Conservation (phyloP, 2,113 vertebrate species). For the Corythornis madagascariensis region DNA sequence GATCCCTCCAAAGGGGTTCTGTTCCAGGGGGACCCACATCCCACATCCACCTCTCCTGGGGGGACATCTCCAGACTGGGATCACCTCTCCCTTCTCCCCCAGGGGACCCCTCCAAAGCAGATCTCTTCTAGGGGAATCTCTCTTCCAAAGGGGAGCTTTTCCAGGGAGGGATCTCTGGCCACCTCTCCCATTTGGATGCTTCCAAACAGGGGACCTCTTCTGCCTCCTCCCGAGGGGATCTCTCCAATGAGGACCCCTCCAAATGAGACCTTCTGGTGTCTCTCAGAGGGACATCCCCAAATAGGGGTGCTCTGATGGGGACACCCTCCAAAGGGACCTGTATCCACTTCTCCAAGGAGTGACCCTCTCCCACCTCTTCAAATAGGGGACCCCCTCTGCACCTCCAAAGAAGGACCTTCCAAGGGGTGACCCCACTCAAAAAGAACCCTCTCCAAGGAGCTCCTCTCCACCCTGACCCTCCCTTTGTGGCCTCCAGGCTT, state of each 20-base stretch:
- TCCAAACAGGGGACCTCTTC: background rate
- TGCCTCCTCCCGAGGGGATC: too few species aligned
- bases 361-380: background rate
- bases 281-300: background rate
- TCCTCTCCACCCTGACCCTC: background rate
- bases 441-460: background rate
- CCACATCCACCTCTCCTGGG: background rate
- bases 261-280: background rate
- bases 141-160: background rate
- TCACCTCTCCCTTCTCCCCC: too few species aligned
- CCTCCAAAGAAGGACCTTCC: background rate
- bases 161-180: background rate
- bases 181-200: background rate
- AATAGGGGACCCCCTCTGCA: background rate
- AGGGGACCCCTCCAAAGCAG: too few species aligned
- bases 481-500: constrained; percentile 36
- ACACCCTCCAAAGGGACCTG: background rate
- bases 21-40: background rate
- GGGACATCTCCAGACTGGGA: background rate
- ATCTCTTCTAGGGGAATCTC: background rate
- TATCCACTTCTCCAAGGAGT: background rate
- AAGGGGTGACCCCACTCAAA: too few species aligned
- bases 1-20: background rate
- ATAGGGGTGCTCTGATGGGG: fast-evolving
- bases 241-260: too few species aligned